A percentile compares a stretch with the other conserved stretches of the same genome.
phyloP scores from a whole-genome alignment of 2,888 invertebrate genomes.

The Heliconius aoede region DNA sequence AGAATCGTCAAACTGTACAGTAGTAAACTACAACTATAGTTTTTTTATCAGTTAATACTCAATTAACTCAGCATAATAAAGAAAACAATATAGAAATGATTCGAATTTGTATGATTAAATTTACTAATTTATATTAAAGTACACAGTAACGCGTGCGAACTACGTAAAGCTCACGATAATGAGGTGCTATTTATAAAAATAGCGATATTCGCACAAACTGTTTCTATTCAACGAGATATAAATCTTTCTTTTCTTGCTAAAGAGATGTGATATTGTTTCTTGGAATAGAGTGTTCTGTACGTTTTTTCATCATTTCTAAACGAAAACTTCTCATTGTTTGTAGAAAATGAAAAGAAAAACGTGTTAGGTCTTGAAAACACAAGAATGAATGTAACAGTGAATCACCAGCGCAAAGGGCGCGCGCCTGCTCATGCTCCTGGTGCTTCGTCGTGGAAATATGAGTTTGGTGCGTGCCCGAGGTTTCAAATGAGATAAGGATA shows the following conservation, averaged over 20 bases:
- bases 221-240: conserved; percentile 26
- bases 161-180: not conserved
- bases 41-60: no score
- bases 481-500: conserved; percentile 76
- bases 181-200: not conserved
- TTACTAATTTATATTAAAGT: no score
- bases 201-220: conserved; percentile 20
- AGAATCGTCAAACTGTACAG: no score
- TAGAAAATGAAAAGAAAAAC: conserved; percentile 33
- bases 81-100: no score
- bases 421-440: conserved; percentile 68
- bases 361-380: conserved; percentile 35
- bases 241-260: conserved; percentile 38
- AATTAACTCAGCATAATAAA: no score
- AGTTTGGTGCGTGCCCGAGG: conserved; percentile 78
- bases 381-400: conserved; percentile 61
- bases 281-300: conserved; percentile 7
- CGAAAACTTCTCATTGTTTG: conserved; percentile 24
- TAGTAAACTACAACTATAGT: no score
- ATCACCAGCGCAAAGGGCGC: conserved; percentile 74
- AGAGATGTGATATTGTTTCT: conserved; percentile 29
- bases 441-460: conserved; percentile 79
- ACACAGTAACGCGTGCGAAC: not conserved
- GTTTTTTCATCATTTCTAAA: conserved; percentile 19
- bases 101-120: no score